These are phyloP conservation scores for Volucella bombylans DNA, from an alignment of 2,888 invertebrate genomes.

Conservation along the genomic window DNA sequence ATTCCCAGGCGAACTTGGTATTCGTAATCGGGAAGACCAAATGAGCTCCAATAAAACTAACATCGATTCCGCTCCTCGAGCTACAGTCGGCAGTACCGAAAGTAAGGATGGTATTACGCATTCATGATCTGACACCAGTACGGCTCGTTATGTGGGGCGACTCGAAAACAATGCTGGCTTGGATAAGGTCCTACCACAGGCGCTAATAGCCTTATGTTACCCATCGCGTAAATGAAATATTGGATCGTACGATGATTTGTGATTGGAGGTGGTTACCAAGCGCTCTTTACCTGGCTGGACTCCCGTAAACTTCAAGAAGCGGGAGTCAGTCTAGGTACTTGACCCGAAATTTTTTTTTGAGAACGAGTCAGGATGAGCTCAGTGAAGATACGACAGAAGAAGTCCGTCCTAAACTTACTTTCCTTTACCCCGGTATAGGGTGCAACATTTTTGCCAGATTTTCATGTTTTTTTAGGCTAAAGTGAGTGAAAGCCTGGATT, in stretches of 20 bases:
- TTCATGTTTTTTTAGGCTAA: background rate
- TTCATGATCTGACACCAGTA: too few species aligned
- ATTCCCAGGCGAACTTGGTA: background rate
- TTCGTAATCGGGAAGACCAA: conserved; percentile 44
- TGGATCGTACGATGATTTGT: conserved; percentile 25
- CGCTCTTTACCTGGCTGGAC: too few species aligned
- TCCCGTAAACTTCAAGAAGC: background rate
- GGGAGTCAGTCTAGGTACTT: background rate
- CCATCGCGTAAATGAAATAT: conserved; percentile 17
- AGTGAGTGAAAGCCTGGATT: background rate
- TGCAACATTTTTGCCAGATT: background rate
- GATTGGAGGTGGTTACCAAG: background rate
- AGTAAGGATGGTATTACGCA: background rate
- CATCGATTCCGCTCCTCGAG: conserved; percentile 53
- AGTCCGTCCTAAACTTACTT: background rate
- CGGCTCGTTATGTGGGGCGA: too few species aligned
- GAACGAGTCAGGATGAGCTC: background rate
- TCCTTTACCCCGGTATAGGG: too few species aligned
- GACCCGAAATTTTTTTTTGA: background rate
- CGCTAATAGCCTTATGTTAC: too few species aligned
- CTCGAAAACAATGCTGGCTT: too few species aligned
- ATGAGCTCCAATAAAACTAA: conserved; percentile 38
- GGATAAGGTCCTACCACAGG: background rate
- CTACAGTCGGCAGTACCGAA: conserved; percentile 53
- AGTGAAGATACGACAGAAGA: too few species aligned